Evolutionary conservation across 2,797 vertebrate genomes (phyloP), one percentile per base, ranked within the genome.

Genomic region (Danio jaintianensis): DNA sequence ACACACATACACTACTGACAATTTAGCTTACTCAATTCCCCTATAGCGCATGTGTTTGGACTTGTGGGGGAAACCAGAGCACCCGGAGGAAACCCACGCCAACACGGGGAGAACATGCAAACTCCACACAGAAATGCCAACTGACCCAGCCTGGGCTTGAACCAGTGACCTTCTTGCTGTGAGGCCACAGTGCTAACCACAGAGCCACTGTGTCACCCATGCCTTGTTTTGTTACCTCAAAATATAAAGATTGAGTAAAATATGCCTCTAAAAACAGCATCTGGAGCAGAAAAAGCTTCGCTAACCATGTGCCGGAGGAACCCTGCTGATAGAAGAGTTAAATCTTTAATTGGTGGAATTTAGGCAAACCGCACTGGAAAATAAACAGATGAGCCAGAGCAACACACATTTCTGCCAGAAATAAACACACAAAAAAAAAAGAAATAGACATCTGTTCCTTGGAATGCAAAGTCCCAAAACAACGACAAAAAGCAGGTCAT

Each of bases 311-410:
- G 55, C 53, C 16, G 12, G 29, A 69, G 58, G 53, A 67, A 47
- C 63, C 52, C 64, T 61, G 43, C 43, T 83, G 78, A 85, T 87
- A 84, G 81, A 78, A 76, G 70, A 78, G 73, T 88, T 93, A 79
- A 92, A 92, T 91, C 87, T 92, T 94, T 93, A 92, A 93, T 92
- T 88, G 91, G 87, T 79, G 85, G 87, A 88, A 93, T 90, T 91
- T 82, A 89, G 89, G 87, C 87, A 89, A 92, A 90, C 88, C 90
- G 82, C 90, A 83, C 75, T 91, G 91, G 89, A 93, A 93, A 93
- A 90, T 81, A 79, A 87, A 80, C 69, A 80, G 68, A 83, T 84
- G 84, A 85, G 87, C 84, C 86, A 89, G 85, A 86, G 86, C 84
- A 89, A 89, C 84, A 85, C 89, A 88, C 90, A 83, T 11, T 78